phyloP scores from a whole-genome alignment of 2,888 invertebrate genomes.

The Orchestes rusci region DNA sequence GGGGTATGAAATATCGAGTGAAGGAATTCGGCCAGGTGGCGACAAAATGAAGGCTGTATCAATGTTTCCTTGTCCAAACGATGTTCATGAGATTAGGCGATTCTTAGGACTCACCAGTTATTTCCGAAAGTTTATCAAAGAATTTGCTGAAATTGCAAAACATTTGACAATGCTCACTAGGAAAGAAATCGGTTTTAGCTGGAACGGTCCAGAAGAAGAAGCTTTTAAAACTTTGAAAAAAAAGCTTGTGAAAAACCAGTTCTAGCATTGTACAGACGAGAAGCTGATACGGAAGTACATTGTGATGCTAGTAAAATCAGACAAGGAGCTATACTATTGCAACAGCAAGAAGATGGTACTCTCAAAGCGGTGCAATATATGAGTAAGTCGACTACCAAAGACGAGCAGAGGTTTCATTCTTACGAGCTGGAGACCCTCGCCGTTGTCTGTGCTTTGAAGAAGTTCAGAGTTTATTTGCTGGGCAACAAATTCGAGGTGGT shows the following conservation, averaged over 20 bases:
- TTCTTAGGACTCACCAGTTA: conserved; percentile 9
- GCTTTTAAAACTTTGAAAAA: background rate
- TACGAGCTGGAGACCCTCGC: conserved; percentile 24
- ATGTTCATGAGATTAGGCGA: conserved; percentile 5
- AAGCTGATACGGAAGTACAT: conserved; percentile 25
- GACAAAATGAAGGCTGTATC: conserved; percentile 6
- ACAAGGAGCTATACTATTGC: conserved; percentile 30
- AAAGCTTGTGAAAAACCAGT: conserved; percentile 13
- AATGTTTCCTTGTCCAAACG: conserved; percentile 3
- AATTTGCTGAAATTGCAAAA: conserved; percentile 6
- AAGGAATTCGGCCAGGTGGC: conserved; percentile 7
- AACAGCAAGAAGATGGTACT: conserved; percentile 13
- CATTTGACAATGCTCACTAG: conserved; percentile 2
- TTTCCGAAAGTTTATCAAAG: conserved; percentile 3
- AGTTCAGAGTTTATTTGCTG: conserved; percentile 20
- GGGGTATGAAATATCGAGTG: conserved; percentile 2
- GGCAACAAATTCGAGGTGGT: conserved; percentile 22
- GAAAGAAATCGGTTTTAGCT: background rate
- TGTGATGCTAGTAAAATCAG: conserved; percentile 24
- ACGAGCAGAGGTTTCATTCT: conserved; percentile 17
- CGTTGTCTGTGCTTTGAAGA: conserved; percentile 17
- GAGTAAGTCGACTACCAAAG: conserved; percentile 18
- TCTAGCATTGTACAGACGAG: conserved; percentile 19
- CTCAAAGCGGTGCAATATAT: conserved; percentile 31
- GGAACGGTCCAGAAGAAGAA: background rate